Conservation (phyloP, 2,888 invertebrate genomes). For the Tricholauxania praeusta region DNA sequence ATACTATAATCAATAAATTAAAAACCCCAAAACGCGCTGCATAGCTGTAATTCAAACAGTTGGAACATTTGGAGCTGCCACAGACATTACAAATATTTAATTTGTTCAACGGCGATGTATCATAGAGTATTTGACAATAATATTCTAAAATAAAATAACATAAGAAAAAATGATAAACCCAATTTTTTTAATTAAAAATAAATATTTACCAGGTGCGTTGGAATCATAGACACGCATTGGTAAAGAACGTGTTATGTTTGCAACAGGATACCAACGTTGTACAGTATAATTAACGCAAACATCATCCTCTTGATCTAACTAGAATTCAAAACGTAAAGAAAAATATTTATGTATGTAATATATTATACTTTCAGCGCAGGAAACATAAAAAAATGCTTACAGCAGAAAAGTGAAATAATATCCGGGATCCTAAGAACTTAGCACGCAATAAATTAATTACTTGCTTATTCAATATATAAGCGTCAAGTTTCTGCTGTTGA, state of each 20-base stretch:
- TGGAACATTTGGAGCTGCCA: slow-evolving; percentile 90
- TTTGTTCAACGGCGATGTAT: slow-evolving; percentile 79
- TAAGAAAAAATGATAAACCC: no score
- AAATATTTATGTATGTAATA: background rate
- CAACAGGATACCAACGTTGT: slow-evolving; percentile 93
- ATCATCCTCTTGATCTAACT: slow-evolving; percentile 80
- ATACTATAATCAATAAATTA: no score
- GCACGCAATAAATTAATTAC: slow-evolving; percentile 86
- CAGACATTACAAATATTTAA: slow-evolving; percentile 91
- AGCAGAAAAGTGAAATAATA: slow-evolving; percentile 90
- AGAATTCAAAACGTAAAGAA: slow-evolving; percentile 53
- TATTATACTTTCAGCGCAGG: background rate
- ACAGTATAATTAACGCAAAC: slow-evolving; percentile 91
- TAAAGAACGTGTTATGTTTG: slow-evolving; percentile 91
- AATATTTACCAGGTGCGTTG: slow-evolving; percentile 84
- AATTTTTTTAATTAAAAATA: background rate
- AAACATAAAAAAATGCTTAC: slow-evolving; percentile 71
- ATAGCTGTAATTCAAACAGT: slow-evolving; percentile 83
- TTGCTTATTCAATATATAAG: slow-evolving; percentile 79
- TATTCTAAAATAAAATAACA: slow-evolving; percentile 74
- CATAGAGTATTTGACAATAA: slow-evolving; percentile 89
- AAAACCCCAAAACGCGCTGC: background rate
- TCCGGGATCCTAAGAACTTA: slow-evolving; percentile 80
- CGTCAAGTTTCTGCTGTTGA: slow-evolving; percentile 87
- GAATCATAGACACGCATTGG: slow-evolving; percentile 91